phyloP scores from a whole-genome alignment of 2,888 invertebrate genomes.

The Eulithis testata region DNA sequence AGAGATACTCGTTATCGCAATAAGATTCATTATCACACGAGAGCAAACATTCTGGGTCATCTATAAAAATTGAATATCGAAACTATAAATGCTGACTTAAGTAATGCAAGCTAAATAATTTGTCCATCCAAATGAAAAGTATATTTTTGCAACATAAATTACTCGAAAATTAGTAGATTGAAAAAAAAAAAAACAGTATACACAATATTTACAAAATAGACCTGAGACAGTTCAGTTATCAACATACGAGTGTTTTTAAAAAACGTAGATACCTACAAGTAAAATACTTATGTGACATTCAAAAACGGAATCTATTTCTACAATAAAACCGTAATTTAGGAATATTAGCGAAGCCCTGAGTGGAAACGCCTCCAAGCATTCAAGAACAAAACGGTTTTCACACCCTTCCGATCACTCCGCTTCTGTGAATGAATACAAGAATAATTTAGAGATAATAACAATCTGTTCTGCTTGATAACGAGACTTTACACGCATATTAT shows the following conservation, averaged over 20 bases:
- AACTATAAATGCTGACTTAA: too few species aligned
- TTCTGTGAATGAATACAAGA: conserved; percentile 35
- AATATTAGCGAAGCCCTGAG: conserved; percentile 33
- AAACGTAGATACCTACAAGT: neutral
- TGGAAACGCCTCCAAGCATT: conserved; percentile 44
- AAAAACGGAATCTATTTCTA: conserved; percentile 7
- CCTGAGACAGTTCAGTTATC: too few species aligned
- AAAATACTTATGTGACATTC: neutral
- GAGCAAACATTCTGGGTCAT: too few species aligned
- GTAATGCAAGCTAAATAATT: too few species aligned
- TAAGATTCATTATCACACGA: neutral
- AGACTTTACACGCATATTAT: conserved; percentile 14
- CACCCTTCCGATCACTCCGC: conserved; percentile 37
- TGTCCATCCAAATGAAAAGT: too few species aligned
- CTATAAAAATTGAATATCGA: too few species aligned
- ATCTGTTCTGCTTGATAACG: conserved; percentile 23
- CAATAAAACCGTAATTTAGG: conserved; percentile 32
- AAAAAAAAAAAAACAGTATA: too few species aligned
- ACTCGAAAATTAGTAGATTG: too few species aligned
- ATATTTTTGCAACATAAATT: too few species aligned
- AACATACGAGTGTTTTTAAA: too few species aligned
- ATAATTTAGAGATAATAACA: conserved; percentile 25
- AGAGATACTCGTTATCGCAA: neutral
- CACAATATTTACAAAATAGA: too few species aligned
- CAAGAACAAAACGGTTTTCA: conserved; percentile 48